Percentiles rank a stretch among this genome's conserved stretches.
Evolutionary conservation across 2,888 invertebrate genomes (phyloP).

Genomic region (Drosophila monieri): DNA sequence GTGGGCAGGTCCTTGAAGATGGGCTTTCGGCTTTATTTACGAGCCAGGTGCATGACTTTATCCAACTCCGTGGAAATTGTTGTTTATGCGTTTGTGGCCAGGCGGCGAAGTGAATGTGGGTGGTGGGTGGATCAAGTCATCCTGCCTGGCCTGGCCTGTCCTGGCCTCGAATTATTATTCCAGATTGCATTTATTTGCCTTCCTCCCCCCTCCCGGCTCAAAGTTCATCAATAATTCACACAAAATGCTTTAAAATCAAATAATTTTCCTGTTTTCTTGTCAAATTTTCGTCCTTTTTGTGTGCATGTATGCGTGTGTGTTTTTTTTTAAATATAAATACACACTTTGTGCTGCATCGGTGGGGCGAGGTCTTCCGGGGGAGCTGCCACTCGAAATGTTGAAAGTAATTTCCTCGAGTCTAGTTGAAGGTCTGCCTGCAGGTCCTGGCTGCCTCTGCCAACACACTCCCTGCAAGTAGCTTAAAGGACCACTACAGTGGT

Average conservation of each 20-base stretch:
- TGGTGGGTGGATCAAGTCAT: conserved; percentile 50
- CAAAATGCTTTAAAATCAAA: conserved; percentile 79
- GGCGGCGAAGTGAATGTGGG: no score
- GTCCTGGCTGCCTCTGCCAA: conserved; percentile 47
- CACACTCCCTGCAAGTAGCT: conserved; percentile 67
- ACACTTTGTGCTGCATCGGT: conserved; percentile 53
- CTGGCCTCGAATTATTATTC: conserved; percentile 76
- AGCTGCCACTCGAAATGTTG: conserved; percentile 69
- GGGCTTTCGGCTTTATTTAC: conserved; percentile 65
- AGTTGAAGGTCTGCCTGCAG: conserved; percentile 66
- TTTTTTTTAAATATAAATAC: conserved; percentile 55
- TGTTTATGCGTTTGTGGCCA: conserved; percentile 57
- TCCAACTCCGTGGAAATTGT: conserved; percentile 46
- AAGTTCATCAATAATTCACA: conserved; percentile 67
- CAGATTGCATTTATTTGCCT: conserved; percentile 76
- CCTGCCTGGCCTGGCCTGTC: conserved; percentile 61
- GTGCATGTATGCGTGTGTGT: no score
- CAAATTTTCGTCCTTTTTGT: conserved; percentile 1
- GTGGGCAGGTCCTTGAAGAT: conserved; percentile 51
- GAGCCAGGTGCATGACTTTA: conserved; percentile 51
- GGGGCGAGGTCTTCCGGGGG: conserved; percentile 22
- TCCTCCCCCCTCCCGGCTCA: conserved; percentile 63
- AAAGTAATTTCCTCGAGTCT: conserved; percentile 78
- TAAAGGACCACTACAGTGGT: conserved; percentile 26
- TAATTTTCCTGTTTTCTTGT: conserved; percentile 72